phyloP scores from a whole-genome alignment of 2,888 invertebrate species.

The Camptogramma bilineatum region DNA sequence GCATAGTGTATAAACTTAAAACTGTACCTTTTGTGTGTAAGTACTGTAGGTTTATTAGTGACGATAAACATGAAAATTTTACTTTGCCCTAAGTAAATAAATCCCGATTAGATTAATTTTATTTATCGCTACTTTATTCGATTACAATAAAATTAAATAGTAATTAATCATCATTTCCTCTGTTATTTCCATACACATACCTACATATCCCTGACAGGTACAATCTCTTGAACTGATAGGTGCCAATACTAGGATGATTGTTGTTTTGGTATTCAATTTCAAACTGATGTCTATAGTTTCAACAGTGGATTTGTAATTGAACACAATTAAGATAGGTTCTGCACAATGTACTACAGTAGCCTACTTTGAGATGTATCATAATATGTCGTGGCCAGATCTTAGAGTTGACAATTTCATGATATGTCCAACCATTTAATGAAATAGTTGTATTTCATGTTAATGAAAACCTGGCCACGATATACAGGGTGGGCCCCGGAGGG shows the following conservation, averaged over 20 bases:
- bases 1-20: too few species aligned
- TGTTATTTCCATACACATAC: not conserved
- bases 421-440: too few species aligned
- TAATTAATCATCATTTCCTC: not conserved
- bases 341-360: too few species aligned
- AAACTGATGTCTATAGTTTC: not conserved
- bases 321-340: not conserved
- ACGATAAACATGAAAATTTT: not conserved
- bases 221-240: not conserved
- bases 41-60: too few species aligned
- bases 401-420: too few species aligned
- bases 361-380: too few species aligned
- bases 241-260: not conserved
- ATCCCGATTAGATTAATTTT: conserved; percentile 54
- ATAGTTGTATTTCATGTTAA: too few species aligned
- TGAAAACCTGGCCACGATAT: too few species aligned
- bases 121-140: conserved; percentile 42
- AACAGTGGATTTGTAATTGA: not conserved
- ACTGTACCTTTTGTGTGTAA: too few species aligned
- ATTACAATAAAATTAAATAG: conserved; percentile 27
- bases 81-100: conserved; percentile 36
- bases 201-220: not conserved
- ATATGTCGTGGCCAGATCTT: too few species aligned
- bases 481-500: too few species aligned
- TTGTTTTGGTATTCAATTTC: not conserved